These are phyloP conservation scores for Chloromyia formosa DNA, from an alignment of 2,888 invertebrate species.

Conservation along the genomic window DNA sequence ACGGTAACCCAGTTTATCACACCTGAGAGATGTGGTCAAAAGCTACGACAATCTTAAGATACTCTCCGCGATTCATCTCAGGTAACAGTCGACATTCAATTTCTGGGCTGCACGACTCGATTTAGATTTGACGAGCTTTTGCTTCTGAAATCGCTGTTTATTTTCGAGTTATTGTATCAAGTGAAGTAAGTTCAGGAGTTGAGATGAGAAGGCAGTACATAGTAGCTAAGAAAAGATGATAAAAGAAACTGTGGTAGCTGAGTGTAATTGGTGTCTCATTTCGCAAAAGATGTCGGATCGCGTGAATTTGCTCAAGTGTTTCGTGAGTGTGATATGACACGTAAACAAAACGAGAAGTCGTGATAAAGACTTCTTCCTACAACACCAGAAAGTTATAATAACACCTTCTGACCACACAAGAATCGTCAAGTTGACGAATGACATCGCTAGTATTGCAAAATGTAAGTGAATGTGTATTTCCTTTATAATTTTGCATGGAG, in stretches of 20 bases:
- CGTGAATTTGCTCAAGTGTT: neutral
- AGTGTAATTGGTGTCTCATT: neutral
- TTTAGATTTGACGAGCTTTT: slow-evolving; percentile 1
- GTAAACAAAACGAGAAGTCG: neutral
- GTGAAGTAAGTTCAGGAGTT: neutral
- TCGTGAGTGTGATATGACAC: neutral
- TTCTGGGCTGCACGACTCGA: neutral
- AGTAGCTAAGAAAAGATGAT: neutral
- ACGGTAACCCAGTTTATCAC: neutral
- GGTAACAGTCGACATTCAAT: neutral
- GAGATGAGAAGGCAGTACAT: too few relatives aligned
- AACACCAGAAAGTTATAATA: neutral
- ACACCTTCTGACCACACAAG: slow-evolving; percentile 1
- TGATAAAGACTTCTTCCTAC: slow-evolving; percentile 16
- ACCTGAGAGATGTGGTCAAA: neutral
- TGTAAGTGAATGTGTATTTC: too few relatives aligned
- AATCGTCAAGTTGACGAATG: neutral
- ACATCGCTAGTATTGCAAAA: too few relatives aligned
- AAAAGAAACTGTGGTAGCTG: neutral
- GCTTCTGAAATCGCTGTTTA: neutral
- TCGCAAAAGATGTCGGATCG: neutral
- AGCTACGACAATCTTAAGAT: neutral
- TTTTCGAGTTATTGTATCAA: neutral
- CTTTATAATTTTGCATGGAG: too few relatives aligned
- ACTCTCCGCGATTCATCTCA: neutral